Evolutionary conservation across 2,888 invertebrate species (phyloP), one percentile per base, ranked within the genome.

Genomic region (Leucophora obtusa): DNA sequence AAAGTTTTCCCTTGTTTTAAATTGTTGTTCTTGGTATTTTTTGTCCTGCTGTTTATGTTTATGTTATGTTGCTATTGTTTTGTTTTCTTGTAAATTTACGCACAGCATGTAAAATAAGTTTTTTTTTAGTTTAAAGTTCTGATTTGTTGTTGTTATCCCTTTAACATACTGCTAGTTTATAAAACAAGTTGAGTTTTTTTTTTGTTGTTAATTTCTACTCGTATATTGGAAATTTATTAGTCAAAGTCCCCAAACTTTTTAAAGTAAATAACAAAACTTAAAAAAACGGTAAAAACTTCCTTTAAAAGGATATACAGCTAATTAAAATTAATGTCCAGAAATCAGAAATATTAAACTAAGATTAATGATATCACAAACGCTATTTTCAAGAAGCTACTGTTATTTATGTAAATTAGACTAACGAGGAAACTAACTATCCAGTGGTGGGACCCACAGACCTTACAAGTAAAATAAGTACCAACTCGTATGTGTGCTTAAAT

Each of bases 241-340:
- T 10, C 11, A 38, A 28, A 10, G 4, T 38, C 10, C 2, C 38
- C 4, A 38, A 38, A 28, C 1, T 38, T 9, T 11, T 11, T 38
- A 10, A 38, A 38, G 38, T 14, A 38, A 38, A 38, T 7, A 28
- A 7, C 28, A 28, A 28, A 28, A 28, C 6, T 60, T 60, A 21
- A 11, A 43, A 43, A 47, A 58, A 68, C 8, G 5, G 9, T 14
- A 1, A 68, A 47, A 28, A 18, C 11, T 43, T 58, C 17, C 8
- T 38, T 38, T 9, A 9, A 18, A 11, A n/a, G 17, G 18, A 53
- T 24, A 7, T 60, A n/a, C 15, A 60, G 53, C 60, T 60, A 63
- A 75, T 63, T 63, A 69, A 18, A 69, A 75, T 47, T 68, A 68
- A 68, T 60, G 59, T 59, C 53, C 7, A 28, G 28, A 28, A 28